phyloP scores from a whole-genome alignment of 2,113 vertebrate species.

The Spea bombifrons region DNA sequence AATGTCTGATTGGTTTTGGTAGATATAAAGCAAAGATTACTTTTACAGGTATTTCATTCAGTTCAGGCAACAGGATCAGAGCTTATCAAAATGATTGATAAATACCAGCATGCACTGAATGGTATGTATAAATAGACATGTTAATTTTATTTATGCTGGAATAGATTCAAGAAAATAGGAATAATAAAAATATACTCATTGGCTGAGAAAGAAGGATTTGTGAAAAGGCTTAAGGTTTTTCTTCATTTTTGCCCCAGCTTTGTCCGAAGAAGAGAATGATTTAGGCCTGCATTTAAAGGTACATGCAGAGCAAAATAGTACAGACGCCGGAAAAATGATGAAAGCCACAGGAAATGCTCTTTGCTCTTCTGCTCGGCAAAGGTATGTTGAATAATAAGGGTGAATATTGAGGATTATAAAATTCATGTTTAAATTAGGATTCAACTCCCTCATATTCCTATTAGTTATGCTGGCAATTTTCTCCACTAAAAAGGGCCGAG shows the following conservation, averaged over 20 bases:
- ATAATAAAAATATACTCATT: too few species aligned
- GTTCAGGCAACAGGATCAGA: conserved; percentile 74
- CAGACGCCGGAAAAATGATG: conserved; percentile 78
- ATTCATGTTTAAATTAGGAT: too few species aligned
- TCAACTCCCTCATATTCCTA: too few species aligned
- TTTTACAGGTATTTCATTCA: conserved; percentile 74
- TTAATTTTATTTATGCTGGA: neutral
- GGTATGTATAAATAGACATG: conserved; percentile 60
- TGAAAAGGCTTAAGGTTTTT: neutral
- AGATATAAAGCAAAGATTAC: conserved; percentile 4
- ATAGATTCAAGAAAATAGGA: too few species aligned
- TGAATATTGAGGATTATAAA: too few species aligned
- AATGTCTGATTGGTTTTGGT: conserved; percentile 41
- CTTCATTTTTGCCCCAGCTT: conserved; percentile 53
- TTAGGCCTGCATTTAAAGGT: conserved; percentile 74
- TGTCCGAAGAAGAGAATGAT: conserved; percentile 83
- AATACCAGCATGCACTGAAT: conserved; percentile 75
- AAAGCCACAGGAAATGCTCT: conserved; percentile 76
- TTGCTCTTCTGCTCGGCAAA: conserved; percentile 77
- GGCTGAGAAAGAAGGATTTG: too few species aligned
- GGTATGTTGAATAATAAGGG: conserved; percentile 53
- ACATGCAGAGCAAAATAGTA: conserved; percentile 72
- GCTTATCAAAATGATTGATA: conserved; percentile 79
- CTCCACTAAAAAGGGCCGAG: too few species aligned
- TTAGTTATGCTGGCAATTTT: too few species aligned